A percentile compares a stretch with the other conserved stretches of the same genome.
phyloP scores from a whole-genome alignment of 2,113 vertebrate genomes.

The Pimephales promelas region DNA sequence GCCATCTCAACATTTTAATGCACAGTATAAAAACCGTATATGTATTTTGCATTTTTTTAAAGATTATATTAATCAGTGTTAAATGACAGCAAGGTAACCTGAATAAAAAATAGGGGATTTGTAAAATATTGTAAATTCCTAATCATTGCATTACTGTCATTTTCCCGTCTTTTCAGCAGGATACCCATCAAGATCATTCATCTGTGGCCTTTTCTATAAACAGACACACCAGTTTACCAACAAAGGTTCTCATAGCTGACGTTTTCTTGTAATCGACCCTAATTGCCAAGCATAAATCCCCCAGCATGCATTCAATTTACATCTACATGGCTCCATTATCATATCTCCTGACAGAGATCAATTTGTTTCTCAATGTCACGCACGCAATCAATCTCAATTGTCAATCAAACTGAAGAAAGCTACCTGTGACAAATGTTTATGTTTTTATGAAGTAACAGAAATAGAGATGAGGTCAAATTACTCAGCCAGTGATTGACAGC shows the following conservation, averaged over 20 bases:
- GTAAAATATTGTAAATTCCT: not conserved
- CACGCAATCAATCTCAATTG: constrained; percentile 10
- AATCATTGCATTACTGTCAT: not conserved
- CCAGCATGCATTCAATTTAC: constrained; percentile 11
- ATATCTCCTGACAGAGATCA: constrained; percentile 7
- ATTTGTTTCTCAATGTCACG: constrained; percentile 35
- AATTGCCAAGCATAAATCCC: constrained; percentile 14
- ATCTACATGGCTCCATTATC: not conserved
- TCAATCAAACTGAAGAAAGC: constrained; percentile 31
- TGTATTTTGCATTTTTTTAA: not conserved
- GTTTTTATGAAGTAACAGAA: constrained; percentile 29
- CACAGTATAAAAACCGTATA: not conserved
- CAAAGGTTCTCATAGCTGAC: not conserved
- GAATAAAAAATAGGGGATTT: not conserved
- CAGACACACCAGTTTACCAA: not conserved
- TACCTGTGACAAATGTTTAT: constrained; percentile 29
- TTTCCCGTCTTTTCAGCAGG: not conserved
- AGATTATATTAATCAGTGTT: not conserved
- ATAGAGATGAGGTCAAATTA: constrained; percentile 27
- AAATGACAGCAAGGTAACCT: not conserved
- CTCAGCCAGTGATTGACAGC: constrained; percentile 21
- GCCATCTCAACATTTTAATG: not conserved
- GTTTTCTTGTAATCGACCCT: constrained; percentile 5
- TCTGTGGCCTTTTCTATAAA: not conserved
- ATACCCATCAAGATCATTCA: too few species aligned